Conservation (phyloP, 2,888 invertebrate genomes). For the Cephus rjabovi region DNA sequence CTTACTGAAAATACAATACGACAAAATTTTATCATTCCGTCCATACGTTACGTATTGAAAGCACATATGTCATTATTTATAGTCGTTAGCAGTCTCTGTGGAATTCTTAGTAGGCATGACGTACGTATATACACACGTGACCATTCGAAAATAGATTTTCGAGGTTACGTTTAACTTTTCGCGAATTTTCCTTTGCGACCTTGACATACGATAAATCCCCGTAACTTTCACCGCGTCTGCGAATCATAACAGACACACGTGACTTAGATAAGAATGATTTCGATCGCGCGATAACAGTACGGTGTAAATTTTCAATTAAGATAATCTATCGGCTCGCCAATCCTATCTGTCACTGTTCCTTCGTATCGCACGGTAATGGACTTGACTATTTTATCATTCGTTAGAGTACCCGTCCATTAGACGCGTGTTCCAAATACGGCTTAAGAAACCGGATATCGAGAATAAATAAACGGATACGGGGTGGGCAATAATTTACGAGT, state of each 20-base stretch:
- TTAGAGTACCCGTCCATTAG: neutral
- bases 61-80: neutral
- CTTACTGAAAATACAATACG: neutral
- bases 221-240: neutral
- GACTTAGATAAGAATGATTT: neutral
- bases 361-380: neutral
- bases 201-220: neutral
- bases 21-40: neutral
- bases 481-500: neutral
- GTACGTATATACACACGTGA: neutral
- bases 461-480: neutral
- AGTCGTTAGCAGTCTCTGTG: neutral
- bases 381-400: neutral
- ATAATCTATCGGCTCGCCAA: neutral
- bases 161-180: neutral
- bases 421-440: neutral
- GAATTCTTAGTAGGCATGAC: neutral
- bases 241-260: neutral
- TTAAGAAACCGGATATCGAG: neutral
- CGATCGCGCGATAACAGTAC: neutral
- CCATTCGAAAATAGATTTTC: neutral
- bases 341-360: neutral
- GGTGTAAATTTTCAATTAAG: neutral
- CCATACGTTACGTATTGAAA: neutral
- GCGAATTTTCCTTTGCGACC: neutral